These are phyloP conservation scores for Drosophila macrothrix DNA, from an alignment of 2,888 invertebrate species.

Conservation along the genomic window DNA sequence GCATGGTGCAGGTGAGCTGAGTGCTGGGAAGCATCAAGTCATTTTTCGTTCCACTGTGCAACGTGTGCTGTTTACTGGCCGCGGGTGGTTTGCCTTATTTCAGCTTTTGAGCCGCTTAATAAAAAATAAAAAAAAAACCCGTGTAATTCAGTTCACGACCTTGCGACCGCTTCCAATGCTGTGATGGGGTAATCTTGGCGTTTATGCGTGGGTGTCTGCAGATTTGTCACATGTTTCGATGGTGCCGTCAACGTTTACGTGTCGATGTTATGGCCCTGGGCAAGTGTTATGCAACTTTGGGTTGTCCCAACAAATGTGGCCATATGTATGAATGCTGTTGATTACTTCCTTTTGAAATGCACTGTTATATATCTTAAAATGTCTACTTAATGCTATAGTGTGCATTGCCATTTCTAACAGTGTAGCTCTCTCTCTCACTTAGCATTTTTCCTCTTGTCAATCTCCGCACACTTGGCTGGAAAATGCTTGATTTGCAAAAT, in stretches of 20 bases:
- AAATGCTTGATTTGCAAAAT: conserved; percentile 80
- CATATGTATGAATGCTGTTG: conserved; percentile 16
- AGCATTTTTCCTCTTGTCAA: conserved; percentile 32
- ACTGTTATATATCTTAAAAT: neutral
- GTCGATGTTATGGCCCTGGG: conserved; percentile 38
- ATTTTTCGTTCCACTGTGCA: conserved; percentile 42
- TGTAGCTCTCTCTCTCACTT: conserved; percentile 11
- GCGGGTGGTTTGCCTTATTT: conserved; percentile 56
- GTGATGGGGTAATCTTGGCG: conserved; percentile 37
- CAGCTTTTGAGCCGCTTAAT: conserved; percentile 60
- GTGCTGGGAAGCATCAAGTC: neutral
- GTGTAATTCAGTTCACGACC: conserved; percentile 60
- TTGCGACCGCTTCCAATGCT: conserved; percentile 48
- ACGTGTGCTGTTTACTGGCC: conserved; percentile 51
- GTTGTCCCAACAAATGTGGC: conserved; percentile 7
- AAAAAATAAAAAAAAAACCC: conserved; percentile 13
- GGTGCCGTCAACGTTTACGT: conserved; percentile 7
- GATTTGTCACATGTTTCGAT: conserved; percentile 27
- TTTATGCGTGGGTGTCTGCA: conserved; percentile 37
- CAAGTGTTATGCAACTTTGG: conserved; percentile 38
- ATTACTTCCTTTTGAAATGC: conserved; percentile 28
- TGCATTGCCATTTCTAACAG: conserved; percentile 13
- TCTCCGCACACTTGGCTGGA: conserved; percentile 42
- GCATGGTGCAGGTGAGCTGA: neutral
- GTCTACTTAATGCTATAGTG: conserved; percentile 23